Evolutionary conservation across 2,113 vertebrate species (phyloP).

Genomic region (Carassius gibelio): DNA sequence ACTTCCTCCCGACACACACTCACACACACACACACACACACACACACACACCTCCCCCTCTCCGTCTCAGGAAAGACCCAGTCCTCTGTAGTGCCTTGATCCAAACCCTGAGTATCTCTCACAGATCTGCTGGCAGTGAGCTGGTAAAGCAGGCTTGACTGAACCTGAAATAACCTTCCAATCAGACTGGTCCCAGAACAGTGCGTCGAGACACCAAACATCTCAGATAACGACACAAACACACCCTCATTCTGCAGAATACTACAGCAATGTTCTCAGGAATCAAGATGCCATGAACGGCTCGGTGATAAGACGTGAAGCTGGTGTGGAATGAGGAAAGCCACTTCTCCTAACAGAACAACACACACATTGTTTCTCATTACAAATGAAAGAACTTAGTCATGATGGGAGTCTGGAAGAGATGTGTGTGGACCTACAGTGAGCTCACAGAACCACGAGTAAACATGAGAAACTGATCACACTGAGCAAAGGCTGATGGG

Average conservation of each 20-base stretch:
- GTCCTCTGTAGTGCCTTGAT: neutral
- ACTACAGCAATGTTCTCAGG: neutral
- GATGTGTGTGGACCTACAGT: neutral
- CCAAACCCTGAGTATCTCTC: neutral
- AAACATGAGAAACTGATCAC: neutral
- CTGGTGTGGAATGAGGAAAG: neutral
- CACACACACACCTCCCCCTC: conserved; percentile 35
- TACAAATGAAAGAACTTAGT: neutral
- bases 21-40: conserved; percentile 36
- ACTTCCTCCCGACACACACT: conserved; percentile 45
- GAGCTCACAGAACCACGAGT: neutral
- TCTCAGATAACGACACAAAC: neutral
- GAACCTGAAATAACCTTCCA: too few species aligned
- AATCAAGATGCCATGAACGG: neutral
- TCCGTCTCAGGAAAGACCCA: neutral
- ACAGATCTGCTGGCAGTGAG: neutral
- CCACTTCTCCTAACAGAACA: neutral
- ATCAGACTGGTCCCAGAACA: neutral
- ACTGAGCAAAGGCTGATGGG: neutral
- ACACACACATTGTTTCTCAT: neutral
- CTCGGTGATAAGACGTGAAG: neutral
- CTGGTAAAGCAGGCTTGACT: neutral
- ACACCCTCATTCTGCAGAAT: neutral
- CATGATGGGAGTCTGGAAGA: neutral
- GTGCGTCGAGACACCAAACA: neutral